phyloP scores from a whole-genome alignment of 2,888 invertebrate genomes.

The Acanthacorydalis orientalis region DNA sequence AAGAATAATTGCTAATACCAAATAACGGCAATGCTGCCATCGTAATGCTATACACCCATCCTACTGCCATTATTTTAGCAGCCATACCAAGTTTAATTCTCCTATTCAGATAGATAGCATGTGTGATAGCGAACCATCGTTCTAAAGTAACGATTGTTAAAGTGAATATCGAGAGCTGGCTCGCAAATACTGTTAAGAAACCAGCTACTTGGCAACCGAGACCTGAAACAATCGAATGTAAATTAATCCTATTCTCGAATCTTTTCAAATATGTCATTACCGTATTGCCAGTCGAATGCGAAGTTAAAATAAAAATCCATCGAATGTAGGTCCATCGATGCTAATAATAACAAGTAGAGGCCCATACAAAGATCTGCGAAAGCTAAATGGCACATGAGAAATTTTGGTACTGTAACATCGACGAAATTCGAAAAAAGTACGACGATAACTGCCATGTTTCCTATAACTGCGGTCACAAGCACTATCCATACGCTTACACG shows the following conservation, averaged over 20 bases:
- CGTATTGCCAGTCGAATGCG: slow-evolving; percentile 79
- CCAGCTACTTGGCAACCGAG: slow-evolving; percentile 74
- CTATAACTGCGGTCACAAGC: slow-evolving; percentile 61
- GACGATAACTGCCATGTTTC: slow-evolving; percentile 66
- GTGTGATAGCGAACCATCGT: slow-evolving; percentile 69
- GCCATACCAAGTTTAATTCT: slow-evolving; percentile 58
- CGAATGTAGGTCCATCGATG: slow-evolving; percentile 68
- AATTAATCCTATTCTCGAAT: too few relatives aligned
- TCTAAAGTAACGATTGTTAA: slow-evolving; percentile 74
- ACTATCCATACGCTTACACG: slow-evolving; percentile 77
- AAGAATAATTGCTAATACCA: slow-evolving; percentile 76
- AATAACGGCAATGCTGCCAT: slow-evolving; percentile 67
- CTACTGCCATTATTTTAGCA: slow-evolving; percentile 55
- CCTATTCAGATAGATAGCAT: slow-evolving; percentile 67
- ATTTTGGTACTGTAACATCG: slow-evolving; percentile 43
- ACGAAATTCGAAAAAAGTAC: slow-evolving; percentile 50
- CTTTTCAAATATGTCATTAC: slow-evolving; percentile 21
- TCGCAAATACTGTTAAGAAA: slow-evolving; percentile 73
- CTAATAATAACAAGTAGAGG: slow-evolving; percentile 65
- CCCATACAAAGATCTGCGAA: slow-evolving; percentile 82
- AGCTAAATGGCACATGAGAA: slow-evolving; percentile 68
- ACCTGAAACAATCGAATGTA: slow-evolving; percentile 25
- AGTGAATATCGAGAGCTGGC: slow-evolving; percentile 75
- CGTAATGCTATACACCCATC: slow-evolving; percentile 61
- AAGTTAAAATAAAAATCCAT: slow-evolving; percentile 78